A percentile compares a stretch with the other conserved stretches of the same genome.
These are phyloP conservation scores for Marcusenius ussheri DNA, from an alignment of 2,113 vertebrate genomes.

Conservation along the genomic window DNA sequence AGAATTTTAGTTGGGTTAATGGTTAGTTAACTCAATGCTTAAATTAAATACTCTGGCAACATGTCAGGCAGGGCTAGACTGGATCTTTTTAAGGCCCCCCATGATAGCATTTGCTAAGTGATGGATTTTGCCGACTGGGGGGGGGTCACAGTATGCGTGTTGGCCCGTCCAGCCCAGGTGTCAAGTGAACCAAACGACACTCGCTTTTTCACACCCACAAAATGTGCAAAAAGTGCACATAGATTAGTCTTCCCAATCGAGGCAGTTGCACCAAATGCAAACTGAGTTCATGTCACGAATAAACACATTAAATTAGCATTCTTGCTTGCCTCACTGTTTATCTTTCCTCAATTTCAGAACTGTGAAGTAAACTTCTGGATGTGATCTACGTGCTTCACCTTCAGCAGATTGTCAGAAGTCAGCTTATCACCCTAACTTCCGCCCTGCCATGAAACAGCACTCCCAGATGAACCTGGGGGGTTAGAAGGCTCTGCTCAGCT, in stretches of 20 bases:
- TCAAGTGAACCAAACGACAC: neutral
- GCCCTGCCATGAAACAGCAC: neutral
- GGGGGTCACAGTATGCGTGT: neutral
- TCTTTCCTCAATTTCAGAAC: conserved; percentile 23
- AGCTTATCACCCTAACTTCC: neutral
- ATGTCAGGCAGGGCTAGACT: neutral
- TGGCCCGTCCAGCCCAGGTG: neutral
- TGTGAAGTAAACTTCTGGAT: conserved; percentile 24
- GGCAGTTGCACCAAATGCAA: neutral
- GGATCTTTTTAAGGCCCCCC: neutral
- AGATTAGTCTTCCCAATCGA: neutral
- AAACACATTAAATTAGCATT: neutral
- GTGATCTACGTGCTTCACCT: neutral
- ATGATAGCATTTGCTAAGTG: neutral
- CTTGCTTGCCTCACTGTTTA: neutral
- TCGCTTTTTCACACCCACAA: neutral
- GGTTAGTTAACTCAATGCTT: neutral
- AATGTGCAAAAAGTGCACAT: neutral
- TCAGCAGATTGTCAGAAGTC: neutral
- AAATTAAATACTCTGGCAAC: neutral
- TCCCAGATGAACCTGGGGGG: neutral
- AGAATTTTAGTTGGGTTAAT: neutral
- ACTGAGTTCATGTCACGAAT: neutral
- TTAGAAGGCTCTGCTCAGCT: neutral
- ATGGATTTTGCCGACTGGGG: neutral